Conservation (phyloP, 2,888 invertebrate species). For the Margaritifera margaritifera region DNA sequence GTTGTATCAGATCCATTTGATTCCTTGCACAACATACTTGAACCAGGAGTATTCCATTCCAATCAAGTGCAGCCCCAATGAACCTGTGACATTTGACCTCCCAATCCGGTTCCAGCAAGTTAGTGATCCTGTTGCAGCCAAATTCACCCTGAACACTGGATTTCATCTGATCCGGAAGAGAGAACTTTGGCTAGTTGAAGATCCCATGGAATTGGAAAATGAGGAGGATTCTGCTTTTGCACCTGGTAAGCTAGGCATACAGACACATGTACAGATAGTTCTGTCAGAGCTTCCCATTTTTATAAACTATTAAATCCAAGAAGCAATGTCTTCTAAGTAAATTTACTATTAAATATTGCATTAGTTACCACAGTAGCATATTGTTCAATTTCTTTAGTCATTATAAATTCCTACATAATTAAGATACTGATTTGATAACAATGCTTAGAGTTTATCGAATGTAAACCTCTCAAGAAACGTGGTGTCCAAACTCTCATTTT, state of each 20-base stretch:
- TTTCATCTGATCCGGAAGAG: conserved; percentile 66
- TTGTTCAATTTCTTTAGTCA: too few species aligned
- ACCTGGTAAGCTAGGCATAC: conserved; percentile 53
- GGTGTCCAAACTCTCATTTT: too few species aligned
- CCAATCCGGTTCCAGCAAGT: conserved; percentile 72
- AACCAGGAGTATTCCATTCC: conserved; percentile 60
- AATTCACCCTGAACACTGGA: conserved; percentile 69
- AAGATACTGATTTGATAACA: too few species aligned
- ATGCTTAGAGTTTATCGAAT: too few species aligned
- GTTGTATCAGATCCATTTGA: conserved; percentile 63
- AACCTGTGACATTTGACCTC: conserved; percentile 68
- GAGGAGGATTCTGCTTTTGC: conserved; percentile 64
- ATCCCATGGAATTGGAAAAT: conserved; percentile 47
- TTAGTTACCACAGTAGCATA: too few species aligned
- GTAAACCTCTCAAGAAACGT: too few species aligned
- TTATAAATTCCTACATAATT: too few species aligned
- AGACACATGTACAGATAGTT: too few species aligned
- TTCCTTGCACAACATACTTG: conserved; percentile 67
- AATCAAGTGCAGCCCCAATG: conserved; percentile 63
- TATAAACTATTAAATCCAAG: too few species aligned
- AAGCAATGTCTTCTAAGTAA: too few species aligned
- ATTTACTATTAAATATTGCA: too few species aligned
- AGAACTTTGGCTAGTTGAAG: conserved; percentile 67
- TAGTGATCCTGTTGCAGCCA: conserved; percentile 70
- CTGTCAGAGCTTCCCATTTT: too few species aligned